These are phyloP conservation scores for Gymnoscopelus microlampas DNA, from an alignment of 2,797 vertebrate genomes.

Conservation along the genomic window DNA sequence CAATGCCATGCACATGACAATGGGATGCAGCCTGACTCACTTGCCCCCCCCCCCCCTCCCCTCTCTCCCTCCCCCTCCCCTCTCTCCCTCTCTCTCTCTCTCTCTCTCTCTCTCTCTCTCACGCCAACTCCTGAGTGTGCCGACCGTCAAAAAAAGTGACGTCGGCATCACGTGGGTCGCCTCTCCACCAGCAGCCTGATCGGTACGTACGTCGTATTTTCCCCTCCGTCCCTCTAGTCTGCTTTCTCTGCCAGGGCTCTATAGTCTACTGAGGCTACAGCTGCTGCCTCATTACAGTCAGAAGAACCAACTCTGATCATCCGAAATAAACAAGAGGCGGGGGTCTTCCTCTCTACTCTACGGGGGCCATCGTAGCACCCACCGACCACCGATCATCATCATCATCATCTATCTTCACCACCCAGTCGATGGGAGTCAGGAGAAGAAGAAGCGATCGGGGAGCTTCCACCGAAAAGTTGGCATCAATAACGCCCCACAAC, in stretches of 20 bases:
- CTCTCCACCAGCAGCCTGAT: constrained; percentile 60
- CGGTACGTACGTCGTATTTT: constrained; percentile 83
- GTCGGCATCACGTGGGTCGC: constrained; percentile 81
- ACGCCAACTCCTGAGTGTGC: constrained; percentile 5
- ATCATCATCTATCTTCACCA: too few species aligned
- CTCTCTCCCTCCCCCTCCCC: constrained; percentile 6
- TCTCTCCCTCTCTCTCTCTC: constrained; percentile 14
- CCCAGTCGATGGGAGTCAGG: constrained; percentile 52
- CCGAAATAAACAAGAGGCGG: constrained; percentile 77
- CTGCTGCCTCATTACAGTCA: too few species aligned
- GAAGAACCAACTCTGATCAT: constrained; percentile 33
- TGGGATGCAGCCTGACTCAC: constrained; percentile 38
- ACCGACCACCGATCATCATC: too few species aligned
- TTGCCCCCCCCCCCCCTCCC: constrained; percentile 12
- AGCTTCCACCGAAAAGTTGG: constrained; percentile 71
- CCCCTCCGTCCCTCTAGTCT: constrained; percentile 70
- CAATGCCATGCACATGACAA: not conserved
- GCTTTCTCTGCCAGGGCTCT: constrained; percentile 21
- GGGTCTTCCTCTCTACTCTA: constrained; percentile 8
- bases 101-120: constrained; percentile 72
- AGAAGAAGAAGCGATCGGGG: too few species aligned
- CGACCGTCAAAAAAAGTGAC: constrained; percentile 77
- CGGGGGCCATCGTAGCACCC: constrained; percentile 44
- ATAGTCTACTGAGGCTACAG: too few species aligned
- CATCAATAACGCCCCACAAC: constrained; percentile 68